Evolutionary conservation across 1,140 invertebrate genomes (phyloP), one percentile per base, ranked within the genome.

Genomic region (Ostrea denselamellosa): DNA sequence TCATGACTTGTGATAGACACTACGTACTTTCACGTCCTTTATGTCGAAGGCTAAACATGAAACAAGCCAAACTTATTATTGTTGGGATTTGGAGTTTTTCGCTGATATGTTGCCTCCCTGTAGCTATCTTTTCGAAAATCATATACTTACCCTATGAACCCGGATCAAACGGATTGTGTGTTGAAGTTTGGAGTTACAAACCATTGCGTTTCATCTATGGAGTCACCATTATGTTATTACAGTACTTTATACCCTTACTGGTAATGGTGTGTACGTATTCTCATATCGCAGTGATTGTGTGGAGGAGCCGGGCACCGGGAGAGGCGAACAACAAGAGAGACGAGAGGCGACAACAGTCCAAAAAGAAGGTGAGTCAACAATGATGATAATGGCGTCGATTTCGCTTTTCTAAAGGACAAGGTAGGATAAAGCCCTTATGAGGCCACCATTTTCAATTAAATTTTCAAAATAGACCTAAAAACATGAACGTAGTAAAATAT

Each of bases 1-100:
- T 99, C 68, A 98, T 99, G 97, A 98, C 97, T 87, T 98, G 98
- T 0, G 98, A 99, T 51, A 96, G 98, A 19, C 99, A 99, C 94
- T 97, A 99, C 25, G 98, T 98, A 0, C 98, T 99, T 0, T 97
- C 98, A 95, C 97, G 97, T 95, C 98, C 98, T 0, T 94, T 98
- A 25, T 95, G 96, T 89, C 97, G 97, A 1, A 95, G 97, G 44
- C 96, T 98, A 91, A 96, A 96, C 14, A 97, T 97, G 92, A 95
- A 95, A 88, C 96, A 96, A 92, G 96, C 96, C 0, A 96, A 96
- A 89, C 93, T 96, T 54, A 96, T 97, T 62, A 97, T 98, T 54
- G 94, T 95, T 0, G 95, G 95, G 1, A 96, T 98, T 7, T 98
- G 97, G 97, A 58, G 93, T 1, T 96, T 98, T 19, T 77, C 90